Base-by-base conservation (phyloP, 1,140 invertebrate species). In the Formica exsecta region DNA sequence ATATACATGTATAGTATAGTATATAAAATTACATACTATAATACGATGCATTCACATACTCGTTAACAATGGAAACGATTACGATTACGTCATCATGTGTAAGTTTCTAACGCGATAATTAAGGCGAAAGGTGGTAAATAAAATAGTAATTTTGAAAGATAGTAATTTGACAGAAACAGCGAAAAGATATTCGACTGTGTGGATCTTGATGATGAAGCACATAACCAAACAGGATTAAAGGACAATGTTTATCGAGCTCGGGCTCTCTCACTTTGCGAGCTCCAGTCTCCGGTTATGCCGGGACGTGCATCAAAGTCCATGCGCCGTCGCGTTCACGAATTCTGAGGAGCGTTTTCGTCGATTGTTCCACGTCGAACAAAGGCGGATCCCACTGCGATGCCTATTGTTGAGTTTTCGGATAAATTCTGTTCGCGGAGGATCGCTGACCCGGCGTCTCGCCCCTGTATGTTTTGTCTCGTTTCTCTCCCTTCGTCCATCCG, bases 281-380 rank as follows among this genome's bases (percentile, higher is more conserved):
- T 59, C 51, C 44, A 83, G 32, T 36, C 68, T 48, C 7, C 13
- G 36, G 64, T 54, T 80, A 65, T 13, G n/a, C 54, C 54, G 25
- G 66, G 48, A 51, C 57, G 25, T 83, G 38, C 79, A 62, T 83
- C 79, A 83, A 81, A 83, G 68, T 74, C 79, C 79, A 74, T 41
- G 80, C 62, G 70, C 54, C 54, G 62, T 71, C 80, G 19, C 87
- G 87, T 75, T 89, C 65, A 74, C 79, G 54, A 87, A 90, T 89
- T 89, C 85, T 68, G 64, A 85, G 77, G 65, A 62, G 65, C 66
- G 79, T 65, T 86, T 80, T 51, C 89, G 84, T 80, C 85, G 85
- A 90, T 91, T 90, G 90, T 91, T 87, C 85, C 61, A 4, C 44
- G n/a, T 29, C 54, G 54, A 73, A 90, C 87, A 88, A 84, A 86